A percentile compares a stretch with the other conserved stretches of the same genome.
Evolutionary conservation across 30 jellyfish, hydroid and myxozoan species (phyloP).

Genomic region (Cassiopea andromeda): DNA sequence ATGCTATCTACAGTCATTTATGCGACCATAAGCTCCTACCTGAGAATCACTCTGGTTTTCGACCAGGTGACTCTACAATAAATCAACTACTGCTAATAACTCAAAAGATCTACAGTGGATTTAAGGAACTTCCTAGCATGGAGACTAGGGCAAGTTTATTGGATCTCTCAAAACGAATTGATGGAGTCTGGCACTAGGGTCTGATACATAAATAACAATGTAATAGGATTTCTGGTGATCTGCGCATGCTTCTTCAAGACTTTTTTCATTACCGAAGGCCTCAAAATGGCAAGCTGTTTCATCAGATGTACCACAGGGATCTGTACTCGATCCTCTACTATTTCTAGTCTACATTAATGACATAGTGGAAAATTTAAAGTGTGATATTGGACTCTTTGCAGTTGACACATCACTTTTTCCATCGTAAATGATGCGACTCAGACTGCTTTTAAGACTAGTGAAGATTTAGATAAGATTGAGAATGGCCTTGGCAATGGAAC

Average conservation of each 20-base stretch:
- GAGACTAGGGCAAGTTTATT: slow-evolving; percentile 54
- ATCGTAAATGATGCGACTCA: slow-evolving; percentile 12
- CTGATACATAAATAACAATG: slow-evolving; percentile 36
- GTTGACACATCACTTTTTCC: slow-evolving; percentile 57
- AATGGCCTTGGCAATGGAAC: neutral
- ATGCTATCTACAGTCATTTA: slow-evolving; percentile 8
- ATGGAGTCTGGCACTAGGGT: slow-evolving; percentile 47
- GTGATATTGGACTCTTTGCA: slow-evolving; percentile 38
- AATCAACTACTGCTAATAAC: slow-evolving; percentile 41
- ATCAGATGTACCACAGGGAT: slow-evolving; percentile 66
- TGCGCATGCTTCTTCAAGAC: slow-evolving; percentile 8
- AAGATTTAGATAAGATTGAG: slow-evolving; percentile 9
- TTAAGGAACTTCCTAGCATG: slow-evolving; percentile 40
- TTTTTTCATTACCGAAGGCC: neutral
- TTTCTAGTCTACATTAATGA: slow-evolving; percentile 41
- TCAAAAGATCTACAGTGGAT: slow-evolving; percentile 46
- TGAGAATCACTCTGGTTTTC: slow-evolving; percentile 53
- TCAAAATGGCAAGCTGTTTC: slow-evolving; percentile 17
- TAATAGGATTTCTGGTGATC: slow-evolving; percentile 25
- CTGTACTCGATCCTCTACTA: slow-evolving; percentile 63
- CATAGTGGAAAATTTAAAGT: slow-evolving; percentile 19
- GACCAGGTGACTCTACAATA: slow-evolving; percentile 52
- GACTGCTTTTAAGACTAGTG: slow-evolving; percentile 5
- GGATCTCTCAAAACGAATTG: slow-evolving; percentile 54
- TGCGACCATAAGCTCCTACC: slow-evolving; percentile 27